Percentiles rank a stretch among this genome's conserved stretches.
phyloP scores from a whole-genome alignment of 2,113 vertebrate genomes.

The Motacilla tschutschensis region DNA sequence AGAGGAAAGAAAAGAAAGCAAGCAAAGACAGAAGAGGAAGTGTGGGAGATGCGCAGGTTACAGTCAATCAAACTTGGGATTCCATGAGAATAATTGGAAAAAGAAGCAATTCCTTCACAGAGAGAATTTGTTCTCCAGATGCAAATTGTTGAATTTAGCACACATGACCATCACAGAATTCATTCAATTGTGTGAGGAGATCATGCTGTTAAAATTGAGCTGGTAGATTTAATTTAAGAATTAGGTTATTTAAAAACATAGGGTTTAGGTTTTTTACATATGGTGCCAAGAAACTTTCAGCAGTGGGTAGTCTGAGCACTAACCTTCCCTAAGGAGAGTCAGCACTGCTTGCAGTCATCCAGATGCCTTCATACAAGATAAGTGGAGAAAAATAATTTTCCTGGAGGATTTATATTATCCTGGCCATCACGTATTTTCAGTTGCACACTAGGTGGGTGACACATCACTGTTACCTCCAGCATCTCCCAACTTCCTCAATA shows the following conservation, averaged over 20 bases:
- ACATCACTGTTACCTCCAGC: neutral
- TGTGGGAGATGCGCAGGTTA: slow-evolving; percentile 13
- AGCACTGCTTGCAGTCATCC: neutral
- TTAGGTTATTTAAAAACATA: slow-evolving; percentile 27
- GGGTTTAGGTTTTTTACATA: neutral
- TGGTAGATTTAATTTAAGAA: slow-evolving; percentile 37
- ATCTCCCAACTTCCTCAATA: neutral
- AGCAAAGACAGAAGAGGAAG: slow-evolving; percentile 16
- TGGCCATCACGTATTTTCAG: neutral
- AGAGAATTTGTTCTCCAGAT: slow-evolving; percentile 21
- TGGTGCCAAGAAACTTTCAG: neutral
- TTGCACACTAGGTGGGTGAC: neutral
- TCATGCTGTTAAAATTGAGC: slow-evolving; percentile 45
- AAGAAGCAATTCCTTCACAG: slow-evolving; percentile 37
- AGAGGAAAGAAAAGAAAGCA: neutral
- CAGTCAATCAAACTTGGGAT: slow-evolving; percentile 39
- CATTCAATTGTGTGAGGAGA: neutral
- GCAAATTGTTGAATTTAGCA: slow-evolving; percentile 42
- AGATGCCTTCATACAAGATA: neutral
- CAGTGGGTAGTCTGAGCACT: neutral
- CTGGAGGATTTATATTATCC: neutral
- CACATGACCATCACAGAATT: slow-evolving; percentile 5
- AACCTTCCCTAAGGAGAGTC: neutral
- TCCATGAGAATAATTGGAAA: slow-evolving; percentile 25
- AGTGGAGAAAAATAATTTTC: neutral